Evolutionary conservation across 2,888 invertebrate genomes (phyloP), one percentile per base, ranked within the genome.

Genomic region (Halictus ligatus): DNA sequence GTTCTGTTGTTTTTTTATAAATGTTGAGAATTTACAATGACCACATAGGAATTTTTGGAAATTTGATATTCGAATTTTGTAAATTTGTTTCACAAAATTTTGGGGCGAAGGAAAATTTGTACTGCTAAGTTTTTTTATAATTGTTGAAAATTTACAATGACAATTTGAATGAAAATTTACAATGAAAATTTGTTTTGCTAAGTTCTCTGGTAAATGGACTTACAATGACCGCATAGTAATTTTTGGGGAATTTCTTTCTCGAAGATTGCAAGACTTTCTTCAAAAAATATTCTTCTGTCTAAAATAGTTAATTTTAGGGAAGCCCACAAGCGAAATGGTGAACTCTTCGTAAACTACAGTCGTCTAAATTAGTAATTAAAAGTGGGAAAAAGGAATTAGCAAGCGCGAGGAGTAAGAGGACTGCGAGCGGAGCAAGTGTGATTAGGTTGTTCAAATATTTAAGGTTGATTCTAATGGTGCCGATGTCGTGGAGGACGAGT

Each of bases 401-500:
- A 15, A 13, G 15, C 5, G 13, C 6, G 13, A 12, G 13, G n/a
- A 6, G 6, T 25, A 15, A 7, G 25, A 25, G 15, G 25, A 15
- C 12, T 29, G 6, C 12, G 15, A 60, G 60, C 6, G 25, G 13
- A 60, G 10, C 60, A 12, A 25, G 25, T 60, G 25, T 2, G 60
- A 60, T 60, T 25, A 60, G 60, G 60, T 60, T 25, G 60, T 60
- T 60, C 25, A 2, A 60, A 60, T 60, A 40, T 69, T 69, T 40
- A 50, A 74, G 50, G 50, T 50, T 29, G 50, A 21, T 35, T 74
- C 48, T 74, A 50, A 54, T 18, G 50, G 54, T 21, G 21, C 18
- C 48, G 43, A 64, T 21, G 76, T 64, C 46, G 64, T 29, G 25
- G 71, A 78, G 71, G 58, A 78, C 78, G 43, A 78, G 71, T 78